Conservation (phyloP, 2,797 vertebrate genomes). For the Fringilla coelebs region DNA sequence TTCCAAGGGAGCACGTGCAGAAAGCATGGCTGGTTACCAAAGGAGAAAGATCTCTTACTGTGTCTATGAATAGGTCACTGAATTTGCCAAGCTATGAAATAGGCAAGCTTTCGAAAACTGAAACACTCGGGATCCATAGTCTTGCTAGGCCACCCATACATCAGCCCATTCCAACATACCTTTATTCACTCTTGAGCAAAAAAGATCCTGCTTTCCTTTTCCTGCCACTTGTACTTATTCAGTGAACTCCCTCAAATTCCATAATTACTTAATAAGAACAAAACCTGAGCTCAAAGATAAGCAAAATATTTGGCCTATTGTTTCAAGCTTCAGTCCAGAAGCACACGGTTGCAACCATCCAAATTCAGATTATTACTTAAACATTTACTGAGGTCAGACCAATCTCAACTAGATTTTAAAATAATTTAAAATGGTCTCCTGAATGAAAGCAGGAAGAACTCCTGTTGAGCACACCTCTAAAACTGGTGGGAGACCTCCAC, state of each 20-base stretch:
- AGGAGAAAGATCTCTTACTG: not conserved
- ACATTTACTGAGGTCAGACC: not conserved
- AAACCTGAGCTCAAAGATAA: not conserved
- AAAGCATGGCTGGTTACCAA: not conserved
- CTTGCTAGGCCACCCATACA: not conserved
- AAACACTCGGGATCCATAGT: not conserved
- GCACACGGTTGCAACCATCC: not conserved
- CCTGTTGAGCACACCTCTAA: not conserved
- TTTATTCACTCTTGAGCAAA: not conserved
- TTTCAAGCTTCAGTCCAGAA: not conserved
- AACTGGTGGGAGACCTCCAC: not conserved
- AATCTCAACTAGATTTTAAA: not conserved
- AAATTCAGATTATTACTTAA: not conserved
- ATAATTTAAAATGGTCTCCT: not conserved
- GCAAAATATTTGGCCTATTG: not conserved
- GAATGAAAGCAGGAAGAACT: not conserved
- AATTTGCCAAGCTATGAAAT: not conserved
- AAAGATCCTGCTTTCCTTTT: not conserved
- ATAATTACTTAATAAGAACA: not conserved
- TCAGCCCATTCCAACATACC: not conserved
- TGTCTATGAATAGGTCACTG: not conserved
- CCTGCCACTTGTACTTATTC: not conserved
- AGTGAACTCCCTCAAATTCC: not conserved
- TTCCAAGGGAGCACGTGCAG: not conserved
- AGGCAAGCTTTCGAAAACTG: not conserved